A percentile compares a stretch with the other conserved stretches of the same genome.
Conservation (phyloP, 2,797 vertebrate genomes). For the Taeniopygia guttata region DNA sequence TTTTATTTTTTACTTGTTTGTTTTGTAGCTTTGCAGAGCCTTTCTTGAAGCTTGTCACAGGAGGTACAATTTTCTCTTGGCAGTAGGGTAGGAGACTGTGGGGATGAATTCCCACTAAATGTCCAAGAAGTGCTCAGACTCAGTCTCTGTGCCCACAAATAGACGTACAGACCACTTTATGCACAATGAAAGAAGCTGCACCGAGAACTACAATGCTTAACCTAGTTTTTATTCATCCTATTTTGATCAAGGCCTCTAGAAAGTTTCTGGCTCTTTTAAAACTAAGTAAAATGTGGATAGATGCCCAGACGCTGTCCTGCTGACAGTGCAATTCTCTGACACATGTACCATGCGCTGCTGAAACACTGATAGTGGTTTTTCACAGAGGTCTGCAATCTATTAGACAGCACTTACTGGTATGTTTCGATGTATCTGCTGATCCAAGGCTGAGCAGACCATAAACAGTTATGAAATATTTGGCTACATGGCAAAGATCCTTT, state of each 20-base stretch:
- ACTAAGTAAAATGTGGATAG: conserved; percentile 74
- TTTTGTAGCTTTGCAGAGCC: neutral
- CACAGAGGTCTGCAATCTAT: conserved; percentile 77
- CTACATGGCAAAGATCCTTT: conserved; percentile 4
- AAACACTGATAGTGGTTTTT: conserved; percentile 65
- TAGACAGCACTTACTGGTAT: conserved; percentile 69
- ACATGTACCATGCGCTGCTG: conserved; percentile 43
- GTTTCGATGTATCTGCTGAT: conserved; percentile 63
- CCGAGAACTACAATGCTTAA: conserved; percentile 46
- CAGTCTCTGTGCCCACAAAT: neutral
- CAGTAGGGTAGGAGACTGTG: neutral
- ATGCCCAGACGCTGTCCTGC: conserved; percentile 74
- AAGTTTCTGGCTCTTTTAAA: conserved; percentile 77
- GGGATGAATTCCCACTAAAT: neutral
- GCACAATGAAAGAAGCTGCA: conserved; percentile 58
- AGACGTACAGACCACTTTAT: conserved; percentile 3
- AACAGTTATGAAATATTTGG: conserved; percentile 71
- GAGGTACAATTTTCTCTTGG: neutral
- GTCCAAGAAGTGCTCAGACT: neutral
- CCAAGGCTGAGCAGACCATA: conserved; percentile 72
- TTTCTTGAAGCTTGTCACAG: neutral
- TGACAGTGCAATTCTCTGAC: conserved; percentile 76
- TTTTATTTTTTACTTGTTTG: neutral
- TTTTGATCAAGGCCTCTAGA: conserved; percentile 70
- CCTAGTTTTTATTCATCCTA: conserved; percentile 66